These are phyloP conservation scores for Platyrinchus mystaceus DNA, from an alignment of 2,797 vertebrate species.

Conservation along the genomic window DNA sequence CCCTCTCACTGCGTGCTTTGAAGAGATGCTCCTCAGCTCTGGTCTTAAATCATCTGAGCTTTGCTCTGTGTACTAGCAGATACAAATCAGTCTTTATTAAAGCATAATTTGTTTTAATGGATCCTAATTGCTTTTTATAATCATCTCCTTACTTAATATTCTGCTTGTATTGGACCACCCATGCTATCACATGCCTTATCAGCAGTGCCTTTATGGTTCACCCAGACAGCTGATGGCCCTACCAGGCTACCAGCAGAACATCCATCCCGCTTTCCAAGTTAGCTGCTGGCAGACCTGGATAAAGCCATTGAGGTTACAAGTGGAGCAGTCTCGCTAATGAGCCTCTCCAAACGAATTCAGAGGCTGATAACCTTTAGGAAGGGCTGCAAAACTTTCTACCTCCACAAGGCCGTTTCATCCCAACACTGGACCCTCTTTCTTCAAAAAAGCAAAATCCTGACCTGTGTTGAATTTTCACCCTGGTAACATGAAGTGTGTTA, in stretches of 20 bases:
- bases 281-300: background rate
- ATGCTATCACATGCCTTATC: background rate
- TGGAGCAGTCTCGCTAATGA: accelerated
- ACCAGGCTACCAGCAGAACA: background rate
- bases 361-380: background rate
- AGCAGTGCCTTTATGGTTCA: background rate
- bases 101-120: background rate
- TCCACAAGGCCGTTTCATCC: background rate
- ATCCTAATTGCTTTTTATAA: background rate
- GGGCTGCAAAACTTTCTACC: background rate
- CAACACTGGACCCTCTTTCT: background rate
- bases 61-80: accelerated
- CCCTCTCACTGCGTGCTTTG: background rate
- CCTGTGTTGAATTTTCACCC: background rate
- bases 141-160: background rate
- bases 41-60: background rate
- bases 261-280: background rate
- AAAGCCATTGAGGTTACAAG: background rate
- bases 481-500: background rate
- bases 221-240: background rate
- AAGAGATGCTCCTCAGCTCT: background rate
- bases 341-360: background rate
- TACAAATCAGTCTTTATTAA: background rate
- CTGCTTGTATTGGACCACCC: background rate
- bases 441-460: background rate